phyloP scores from a whole-genome alignment of 2,888 invertebrate genomes.

The Pandemis corylana region DNA sequence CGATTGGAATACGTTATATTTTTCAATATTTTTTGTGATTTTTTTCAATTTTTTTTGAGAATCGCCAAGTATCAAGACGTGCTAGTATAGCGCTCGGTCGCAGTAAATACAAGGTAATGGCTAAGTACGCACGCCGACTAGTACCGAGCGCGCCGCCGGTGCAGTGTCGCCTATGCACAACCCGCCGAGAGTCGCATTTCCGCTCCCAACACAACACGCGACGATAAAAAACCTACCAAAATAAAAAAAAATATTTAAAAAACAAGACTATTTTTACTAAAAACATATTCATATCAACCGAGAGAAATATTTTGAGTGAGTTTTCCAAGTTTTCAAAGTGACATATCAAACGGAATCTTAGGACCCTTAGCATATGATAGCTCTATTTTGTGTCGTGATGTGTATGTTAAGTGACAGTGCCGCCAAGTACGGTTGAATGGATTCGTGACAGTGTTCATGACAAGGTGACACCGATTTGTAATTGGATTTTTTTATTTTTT shows the following conservation, averaged over 20 bases:
- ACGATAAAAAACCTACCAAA: conserved; percentile 76
- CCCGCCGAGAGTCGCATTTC: conserved; percentile 81
- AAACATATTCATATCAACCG: conserved; percentile 77
- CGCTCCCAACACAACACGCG: conserved; percentile 79
- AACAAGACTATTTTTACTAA: conserved; percentile 75
- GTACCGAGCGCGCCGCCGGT: conserved; percentile 83
- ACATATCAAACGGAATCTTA: conserved; percentile 83
- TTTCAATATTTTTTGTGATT: conserved; percentile 22
- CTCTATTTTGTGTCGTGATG: conserved; percentile 78
- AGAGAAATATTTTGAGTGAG: conserved; percentile 66
- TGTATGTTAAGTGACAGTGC: conserved; percentile 77
- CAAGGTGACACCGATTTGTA: conserved; percentile 70
- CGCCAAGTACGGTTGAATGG: conserved; percentile 70
- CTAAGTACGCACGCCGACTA: conserved; percentile 84
- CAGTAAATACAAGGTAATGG: conserved; percentile 86
- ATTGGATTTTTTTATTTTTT: conserved; percentile 73
- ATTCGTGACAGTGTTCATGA: conserved; percentile 72
- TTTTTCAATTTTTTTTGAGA: conserved; percentile 35
- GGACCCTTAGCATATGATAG: conserved; percentile 71
- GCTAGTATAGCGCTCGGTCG: conserved; percentile 62
- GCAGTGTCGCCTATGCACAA: conserved; percentile 85
- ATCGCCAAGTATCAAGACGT: conserved; percentile 68
- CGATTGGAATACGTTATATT: not conserved
- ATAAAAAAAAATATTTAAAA: conserved; percentile 62
- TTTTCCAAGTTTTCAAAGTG: conserved; percentile 55